Evolutionary conservation across 2,888 invertebrate species (phyloP).

Genomic region (Melanostoma scalare): DNA sequence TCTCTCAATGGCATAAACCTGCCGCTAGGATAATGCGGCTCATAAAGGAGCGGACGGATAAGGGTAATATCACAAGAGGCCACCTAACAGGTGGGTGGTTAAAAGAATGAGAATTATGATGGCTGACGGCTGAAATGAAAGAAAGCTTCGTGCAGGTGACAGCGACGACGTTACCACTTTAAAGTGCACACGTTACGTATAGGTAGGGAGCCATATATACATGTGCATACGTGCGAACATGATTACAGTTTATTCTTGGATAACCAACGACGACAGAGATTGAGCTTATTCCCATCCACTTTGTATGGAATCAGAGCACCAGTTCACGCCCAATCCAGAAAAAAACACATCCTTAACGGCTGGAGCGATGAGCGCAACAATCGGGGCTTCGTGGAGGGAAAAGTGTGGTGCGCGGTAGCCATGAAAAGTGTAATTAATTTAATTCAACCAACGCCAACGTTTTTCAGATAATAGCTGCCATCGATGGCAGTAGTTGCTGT

Average conservation of each 20-base stretch:
- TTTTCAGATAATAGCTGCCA: conserved; percentile 52
- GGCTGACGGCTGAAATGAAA: conserved; percentile 40
- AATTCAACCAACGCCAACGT: conserved; percentile 55
- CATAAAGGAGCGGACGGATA: conserved; percentile 58
- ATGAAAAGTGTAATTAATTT: conserved; percentile 70
- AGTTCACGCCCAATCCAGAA: not conserved
- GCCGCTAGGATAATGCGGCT: conserved; percentile 52
- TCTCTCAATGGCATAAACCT: conserved; percentile 19
- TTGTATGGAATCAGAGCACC: not conserved
- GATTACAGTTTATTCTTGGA: conserved; percentile 44
- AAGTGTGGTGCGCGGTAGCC: not conserved
- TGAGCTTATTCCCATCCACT: conserved; percentile 15
- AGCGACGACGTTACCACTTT: conserved; percentile 59
- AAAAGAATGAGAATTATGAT: not conserved
- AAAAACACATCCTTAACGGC: not conserved
- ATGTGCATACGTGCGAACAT: conserved; percentile 65
- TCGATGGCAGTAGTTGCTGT: conserved; percentile 39
- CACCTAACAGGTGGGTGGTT: conserved; percentile 35
- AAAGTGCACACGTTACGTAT: conserved; percentile 56
- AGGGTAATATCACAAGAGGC: conserved; percentile 54
- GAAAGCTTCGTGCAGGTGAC: conserved; percentile 64
- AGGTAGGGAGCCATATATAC: conserved; percentile 3
- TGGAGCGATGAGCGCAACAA: not conserved
- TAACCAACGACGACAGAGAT: conserved; percentile 30
- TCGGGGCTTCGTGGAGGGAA: not conserved